A percentile compares a stretch with the other conserved stretches of the same genome.
Conservation (phyloP, 2,797 vertebrate species). For the Coendou prehensilis region DNA sequence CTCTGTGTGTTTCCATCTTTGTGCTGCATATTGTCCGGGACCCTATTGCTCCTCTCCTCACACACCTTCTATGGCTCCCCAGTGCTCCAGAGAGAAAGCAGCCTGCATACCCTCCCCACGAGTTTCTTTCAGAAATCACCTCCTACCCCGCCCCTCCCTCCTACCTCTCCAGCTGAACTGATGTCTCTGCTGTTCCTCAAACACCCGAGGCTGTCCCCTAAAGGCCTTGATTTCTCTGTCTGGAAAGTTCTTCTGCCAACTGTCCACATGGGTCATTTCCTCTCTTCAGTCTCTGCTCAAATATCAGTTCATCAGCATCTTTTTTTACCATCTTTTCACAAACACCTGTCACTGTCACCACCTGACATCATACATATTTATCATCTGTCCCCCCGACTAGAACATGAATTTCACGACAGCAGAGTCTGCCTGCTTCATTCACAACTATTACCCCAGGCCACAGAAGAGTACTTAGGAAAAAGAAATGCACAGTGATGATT, state of each 20-base stretch:
- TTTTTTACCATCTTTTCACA: slow-evolving; percentile 5
- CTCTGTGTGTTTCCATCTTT: not conserved
- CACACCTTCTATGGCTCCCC: not conserved
- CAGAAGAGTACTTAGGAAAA: not conserved
- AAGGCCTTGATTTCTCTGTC: not conserved
- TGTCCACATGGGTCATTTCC: not conserved
- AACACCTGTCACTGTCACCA: not conserved
- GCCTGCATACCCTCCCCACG: not conserved
- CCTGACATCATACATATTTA: not conserved
- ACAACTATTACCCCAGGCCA: not conserved
- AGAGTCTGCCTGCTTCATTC: not conserved
- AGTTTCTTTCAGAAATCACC: not conserved
- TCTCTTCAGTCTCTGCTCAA: slow-evolving; percentile 33
- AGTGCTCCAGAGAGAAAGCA: not conserved
- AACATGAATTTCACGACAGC: not conserved
- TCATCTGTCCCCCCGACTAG: not conserved
- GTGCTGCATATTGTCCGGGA: not conserved
- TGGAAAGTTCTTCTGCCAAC: not conserved
- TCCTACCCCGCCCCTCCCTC: not conserved
- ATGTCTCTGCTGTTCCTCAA: not conserved
- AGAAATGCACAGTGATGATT: not conserved
- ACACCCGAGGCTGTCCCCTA: not conserved
- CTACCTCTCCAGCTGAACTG: not conserved
- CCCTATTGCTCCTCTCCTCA: not conserved
- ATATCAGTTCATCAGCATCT: not conserved